phyloP scores from a whole-genome alignment of 2,113 vertebrate species.

The Menidia beryllina region DNA sequence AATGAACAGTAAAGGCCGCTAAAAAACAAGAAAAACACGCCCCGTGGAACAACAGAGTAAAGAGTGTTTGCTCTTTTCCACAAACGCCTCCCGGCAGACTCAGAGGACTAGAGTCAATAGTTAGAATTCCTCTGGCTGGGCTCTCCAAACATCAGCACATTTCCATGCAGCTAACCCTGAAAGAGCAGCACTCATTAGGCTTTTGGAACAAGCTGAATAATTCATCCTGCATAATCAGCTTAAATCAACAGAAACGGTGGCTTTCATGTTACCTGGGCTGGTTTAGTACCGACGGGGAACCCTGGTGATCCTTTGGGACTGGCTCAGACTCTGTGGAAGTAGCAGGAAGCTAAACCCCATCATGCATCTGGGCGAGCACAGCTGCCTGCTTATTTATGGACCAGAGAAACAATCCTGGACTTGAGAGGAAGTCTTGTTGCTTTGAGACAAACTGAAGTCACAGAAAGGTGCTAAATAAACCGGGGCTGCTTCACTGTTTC shows the following conservation, averaged over 20 bases:
- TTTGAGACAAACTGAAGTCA: no score
- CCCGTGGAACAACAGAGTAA: constrained; percentile 29
- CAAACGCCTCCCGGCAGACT: constrained; percentile 25
- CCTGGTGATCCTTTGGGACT: background rate
- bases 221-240: constrained; percentile 58
- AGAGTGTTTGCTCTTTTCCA: constrained; percentile 20
- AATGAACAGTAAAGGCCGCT: background rate
- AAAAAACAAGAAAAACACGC: background rate
- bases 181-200: constrained; percentile 48
- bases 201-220: constrained; percentile 60
- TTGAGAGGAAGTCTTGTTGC: no score
- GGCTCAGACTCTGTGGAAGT: background rate
- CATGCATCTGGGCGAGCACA: background rate
- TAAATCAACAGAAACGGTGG: constrained; percentile 56
- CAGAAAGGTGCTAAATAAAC: no score
- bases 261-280: constrained; percentile 39
- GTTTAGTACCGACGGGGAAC: constrained; percentile 15
- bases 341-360: background rate
- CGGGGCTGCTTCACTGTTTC: no score
- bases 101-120: constrained; percentile 33
- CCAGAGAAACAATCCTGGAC: no score
- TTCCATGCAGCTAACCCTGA: constrained; percentile 31
- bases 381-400: no score
- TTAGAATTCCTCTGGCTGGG: constrained; percentile 33
- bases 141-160: constrained; percentile 57